phyloP scores from a whole-genome alignment of 2,888 invertebrate genomes.

The Xestoiulus laeticollis region DNA sequence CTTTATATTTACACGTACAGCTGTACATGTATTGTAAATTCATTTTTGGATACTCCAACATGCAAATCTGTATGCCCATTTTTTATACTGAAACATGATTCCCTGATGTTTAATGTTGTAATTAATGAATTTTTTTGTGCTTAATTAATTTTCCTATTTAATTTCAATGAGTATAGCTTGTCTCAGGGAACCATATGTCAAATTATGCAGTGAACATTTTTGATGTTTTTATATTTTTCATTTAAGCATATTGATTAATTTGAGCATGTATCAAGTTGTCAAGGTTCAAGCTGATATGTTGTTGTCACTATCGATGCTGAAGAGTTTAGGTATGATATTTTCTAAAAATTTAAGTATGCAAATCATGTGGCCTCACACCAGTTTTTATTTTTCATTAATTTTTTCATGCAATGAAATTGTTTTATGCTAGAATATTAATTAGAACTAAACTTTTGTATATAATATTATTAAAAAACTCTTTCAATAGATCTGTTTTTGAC shows the following conservation, averaged over 20 bases:
- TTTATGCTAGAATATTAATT: neutral
- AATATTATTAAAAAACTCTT: neutral
- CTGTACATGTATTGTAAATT: no score
- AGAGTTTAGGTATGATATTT: neutral
- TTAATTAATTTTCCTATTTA: neutral
- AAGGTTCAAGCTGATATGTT: neutral
- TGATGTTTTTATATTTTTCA: neutral
- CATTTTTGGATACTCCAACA: neutral
- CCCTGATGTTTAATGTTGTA: no score
- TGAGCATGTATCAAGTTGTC: neutral
- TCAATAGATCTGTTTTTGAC: neutral
- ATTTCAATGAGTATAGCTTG: neutral
- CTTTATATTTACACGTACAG: no score
- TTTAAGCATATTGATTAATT: neutral
- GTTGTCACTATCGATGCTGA: neutral
- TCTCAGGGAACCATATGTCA: neutral
- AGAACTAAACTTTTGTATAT: neutral
- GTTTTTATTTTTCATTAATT: neutral
- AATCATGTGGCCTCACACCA: neutral
- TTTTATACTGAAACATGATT: neutral
- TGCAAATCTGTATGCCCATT: neutral
- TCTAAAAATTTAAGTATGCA: neutral
- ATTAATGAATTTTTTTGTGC: no score
- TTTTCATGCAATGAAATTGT: neutral
- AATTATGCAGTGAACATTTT: neutral